A percentile compares a stretch with the other conserved stretches of the same genome.
Evolutionary conservation across 1,140 invertebrate species (phyloP).

Genomic region (Arctopsyche grandis): DNA sequence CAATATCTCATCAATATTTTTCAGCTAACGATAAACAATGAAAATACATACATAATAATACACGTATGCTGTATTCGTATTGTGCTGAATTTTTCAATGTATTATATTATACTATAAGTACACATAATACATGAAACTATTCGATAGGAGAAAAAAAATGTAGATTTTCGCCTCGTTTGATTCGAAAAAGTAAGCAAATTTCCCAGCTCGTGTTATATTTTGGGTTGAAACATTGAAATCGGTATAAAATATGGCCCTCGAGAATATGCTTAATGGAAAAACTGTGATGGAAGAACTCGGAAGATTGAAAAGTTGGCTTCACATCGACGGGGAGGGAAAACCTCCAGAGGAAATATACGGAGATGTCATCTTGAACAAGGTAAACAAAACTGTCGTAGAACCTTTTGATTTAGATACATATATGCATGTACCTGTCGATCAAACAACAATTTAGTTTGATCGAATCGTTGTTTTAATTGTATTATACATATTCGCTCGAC

Average conservation of each 20-base stretch:
- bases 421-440: too few species aligned
- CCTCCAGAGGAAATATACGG: constrained; percentile 46
- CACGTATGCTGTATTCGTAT: not conserved
- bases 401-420: too few species aligned
- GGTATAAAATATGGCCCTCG: constrained; percentile 41
- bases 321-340: constrained; percentile 48
- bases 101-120: too few species aligned
- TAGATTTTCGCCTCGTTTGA: not conserved
- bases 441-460: too few species aligned
- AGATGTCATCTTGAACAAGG: constrained; percentile 44
- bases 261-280: constrained; percentile 49
- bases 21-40: too few species aligned
- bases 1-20: too few species aligned
- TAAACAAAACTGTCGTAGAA: constrained; percentile 8
- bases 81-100: not conserved
- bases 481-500: too few species aligned
- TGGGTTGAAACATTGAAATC: not conserved
- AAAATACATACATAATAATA: too few species aligned
- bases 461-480: not conserved
- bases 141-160: not conserved
- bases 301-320: constrained; percentile 49
- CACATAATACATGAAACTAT: not conserved
- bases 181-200: not conserved
- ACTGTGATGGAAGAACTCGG: constrained; percentile 51
- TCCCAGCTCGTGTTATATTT: not conserved